Conservation (phyloP, 2,113 vertebrate genomes). For the Progne subis region DNA sequence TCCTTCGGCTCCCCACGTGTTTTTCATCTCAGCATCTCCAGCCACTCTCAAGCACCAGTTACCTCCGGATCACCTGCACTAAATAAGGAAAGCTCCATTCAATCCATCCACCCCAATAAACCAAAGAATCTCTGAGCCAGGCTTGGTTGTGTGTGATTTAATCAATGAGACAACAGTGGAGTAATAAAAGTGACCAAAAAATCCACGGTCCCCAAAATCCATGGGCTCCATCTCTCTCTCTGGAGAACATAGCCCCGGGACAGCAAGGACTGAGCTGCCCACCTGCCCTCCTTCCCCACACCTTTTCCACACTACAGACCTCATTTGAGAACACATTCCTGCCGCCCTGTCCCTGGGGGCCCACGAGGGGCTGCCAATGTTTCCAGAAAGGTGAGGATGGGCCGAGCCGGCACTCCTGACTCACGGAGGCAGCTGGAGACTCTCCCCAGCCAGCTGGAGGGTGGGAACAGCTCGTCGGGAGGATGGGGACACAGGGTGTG, state of each 20-base stretch:
- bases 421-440: slow-evolving; percentile 50
- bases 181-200: neutral
- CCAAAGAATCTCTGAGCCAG: neutral
- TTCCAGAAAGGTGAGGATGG: slow-evolving; percentile 33
- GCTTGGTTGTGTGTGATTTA: neutral
- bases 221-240: neutral
- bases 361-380: neutral
- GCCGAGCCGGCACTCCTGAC: neutral
- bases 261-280: neutral
- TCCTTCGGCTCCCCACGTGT: neutral
- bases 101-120: neutral
- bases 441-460: slow-evolving; percentile 52
- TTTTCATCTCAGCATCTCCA: neutral
- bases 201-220: neutral
- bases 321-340: neutral
- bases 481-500: slow-evolving; percentile 19
- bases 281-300: neutral
- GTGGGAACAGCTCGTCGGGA: neutral
- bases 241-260: fast-evolving
- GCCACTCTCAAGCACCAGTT: neutral
- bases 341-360: neutral
- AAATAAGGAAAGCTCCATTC: neutral
- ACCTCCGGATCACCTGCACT: neutral
- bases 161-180: fast-evolving
- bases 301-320: neutral